Evolutionary conservation across 37 sponge, comb jelly and placozoan genomes (phyloP), one percentile per base, ranked within the genome.

Genomic region (Beroe forskalii): DNA sequence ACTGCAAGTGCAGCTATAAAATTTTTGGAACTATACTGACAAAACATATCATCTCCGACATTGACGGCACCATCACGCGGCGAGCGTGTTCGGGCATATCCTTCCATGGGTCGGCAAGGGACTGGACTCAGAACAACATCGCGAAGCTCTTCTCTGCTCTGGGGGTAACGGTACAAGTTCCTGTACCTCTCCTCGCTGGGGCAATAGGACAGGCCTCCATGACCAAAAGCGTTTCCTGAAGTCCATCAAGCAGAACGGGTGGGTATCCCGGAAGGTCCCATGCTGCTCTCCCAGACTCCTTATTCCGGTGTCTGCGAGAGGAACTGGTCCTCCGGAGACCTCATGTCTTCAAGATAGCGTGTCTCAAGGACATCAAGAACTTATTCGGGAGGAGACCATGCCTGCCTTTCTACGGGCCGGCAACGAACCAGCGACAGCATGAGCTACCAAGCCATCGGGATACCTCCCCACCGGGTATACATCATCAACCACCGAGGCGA

Each of bases 31-130:
- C 40, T 90, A 93, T 72, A 83, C 80, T 1, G 96, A 96, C 83
- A 95, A 97, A 90, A 91, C 96, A n/a, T n/a, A 94, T 97, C 19
- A 92, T 96, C 23, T 95, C 96, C 17, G 99, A 98, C 62, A 93
- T 96, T 69, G 96, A 96, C 91, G 99, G 96, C 0, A 98, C 99
- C n/a, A 98, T 98, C 40, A 98, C 99, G 8, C 95, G 96, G 61
- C 95, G 96, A 60, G 99, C 96, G 90, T 95, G 95, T 6, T 94
- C 93, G 30, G 99, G 99, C 0, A 96, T 96, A 22, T 67, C 96
- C 3, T 76, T 97, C 0, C 96, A 96, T 0, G 55, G 95, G 40
- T 42, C 96, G 40, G 99, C 96, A n/a, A 93, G 91, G 63, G 95
- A 95, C 90, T 97, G 99, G 99, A 92, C 99, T 17, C 99, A 97